phyloP scores from a whole-genome alignment of 2,888 invertebrate species.

The Acanthoscelides obtectus region DNA sequence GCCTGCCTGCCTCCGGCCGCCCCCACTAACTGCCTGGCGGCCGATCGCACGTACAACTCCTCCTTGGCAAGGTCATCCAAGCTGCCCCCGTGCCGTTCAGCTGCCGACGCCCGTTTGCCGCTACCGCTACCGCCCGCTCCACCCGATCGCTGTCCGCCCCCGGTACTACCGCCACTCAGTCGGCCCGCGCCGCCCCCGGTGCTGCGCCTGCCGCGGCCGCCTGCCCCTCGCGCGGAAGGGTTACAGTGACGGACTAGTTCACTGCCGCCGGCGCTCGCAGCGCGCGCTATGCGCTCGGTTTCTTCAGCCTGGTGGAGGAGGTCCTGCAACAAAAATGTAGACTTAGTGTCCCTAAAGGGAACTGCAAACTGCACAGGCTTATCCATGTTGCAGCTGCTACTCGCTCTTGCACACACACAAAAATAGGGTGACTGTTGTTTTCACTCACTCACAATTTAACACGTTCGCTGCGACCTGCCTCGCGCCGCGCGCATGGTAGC shows the following conservation, averaged over 20 bases:
- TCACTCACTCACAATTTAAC: no score
- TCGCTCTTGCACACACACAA: no score
- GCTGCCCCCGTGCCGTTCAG: conserved; percentile 55
- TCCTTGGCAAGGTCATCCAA: conserved; percentile 56
- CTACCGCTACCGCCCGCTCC: conserved; percentile 36
- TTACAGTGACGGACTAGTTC: conserved; percentile 47
- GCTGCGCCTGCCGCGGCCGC: conserved; percentile 34
- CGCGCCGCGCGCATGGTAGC: no score
- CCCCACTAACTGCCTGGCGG: conserved; percentile 24
- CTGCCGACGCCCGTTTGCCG: conserved; percentile 39
- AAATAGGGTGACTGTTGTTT: no score
- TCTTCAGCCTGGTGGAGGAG: conserved; percentile 73
- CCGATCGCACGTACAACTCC: conserved; percentile 38
- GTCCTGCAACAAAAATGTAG: conserved; percentile 51
- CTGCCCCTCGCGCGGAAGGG: conserved; percentile 44
- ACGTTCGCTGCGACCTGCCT: no score
- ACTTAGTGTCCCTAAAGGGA: no score
- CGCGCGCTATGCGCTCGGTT: conserved; percentile 61
- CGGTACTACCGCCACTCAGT: conserved; percentile 40
- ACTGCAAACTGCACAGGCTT: no score
- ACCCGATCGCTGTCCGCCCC: neutral
- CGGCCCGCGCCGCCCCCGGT: conserved; percentile 40
- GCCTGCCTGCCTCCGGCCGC: conserved; percentile 21
- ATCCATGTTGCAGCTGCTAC: no score
- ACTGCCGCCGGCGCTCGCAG: conserved; percentile 49